Evolutionary conservation across 1,140 invertebrate genomes (phyloP), one percentile per base, ranked within the genome.

Genomic region (Heliconius melpomene): DNA sequence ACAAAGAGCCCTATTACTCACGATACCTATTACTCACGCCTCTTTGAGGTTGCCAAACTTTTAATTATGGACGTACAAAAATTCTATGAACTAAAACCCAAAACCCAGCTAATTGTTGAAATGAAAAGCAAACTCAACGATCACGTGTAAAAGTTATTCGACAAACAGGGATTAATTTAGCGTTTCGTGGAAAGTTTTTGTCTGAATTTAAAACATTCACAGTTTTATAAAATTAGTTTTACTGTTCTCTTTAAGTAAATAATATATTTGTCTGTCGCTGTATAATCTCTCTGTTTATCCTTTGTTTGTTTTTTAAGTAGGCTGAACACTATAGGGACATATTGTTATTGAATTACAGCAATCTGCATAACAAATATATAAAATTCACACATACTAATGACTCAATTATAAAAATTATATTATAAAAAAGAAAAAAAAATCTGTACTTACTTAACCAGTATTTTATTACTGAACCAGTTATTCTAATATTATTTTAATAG

Each of bases 141-240:
- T 75, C 77, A 78, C 80, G 74, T 78, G 78, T 74, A 78, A 82
- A 77, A 82, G 80, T 82, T 82, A 72, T 75, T 72, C 72, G 52
- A 66, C 76, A 74, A 78, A 81, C 75, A 54, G 72, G 72, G 72
- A 81, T 78, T 78, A 78, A 82, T 78, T 82, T 75, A 73, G 70
- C 46, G 46, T 57, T 72, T 78, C 72, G 46, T 57, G 54, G 52
- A 72, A 75, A 50, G n/a, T 79, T 50, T 79, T 75, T 70, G 50
- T 70, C 57, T 66, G 60, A 66, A 66, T 66, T 66, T 66, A 66
- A 66, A 57, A 66, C 26, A 66, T 66, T 66, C 60, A 3, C 60
- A 66, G 23, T 66, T 66, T 66, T 66, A 66, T 11, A 29, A 26
- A 66, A 66, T 29, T 29, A 66, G 2, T 29, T 46, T 66, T 66